Percentiles rank a stretch among this genome's conserved stretches.
Evolutionary conservation across 2,888 invertebrate species (phyloP).

Genomic region (Cantharis flavilabris): DNA sequence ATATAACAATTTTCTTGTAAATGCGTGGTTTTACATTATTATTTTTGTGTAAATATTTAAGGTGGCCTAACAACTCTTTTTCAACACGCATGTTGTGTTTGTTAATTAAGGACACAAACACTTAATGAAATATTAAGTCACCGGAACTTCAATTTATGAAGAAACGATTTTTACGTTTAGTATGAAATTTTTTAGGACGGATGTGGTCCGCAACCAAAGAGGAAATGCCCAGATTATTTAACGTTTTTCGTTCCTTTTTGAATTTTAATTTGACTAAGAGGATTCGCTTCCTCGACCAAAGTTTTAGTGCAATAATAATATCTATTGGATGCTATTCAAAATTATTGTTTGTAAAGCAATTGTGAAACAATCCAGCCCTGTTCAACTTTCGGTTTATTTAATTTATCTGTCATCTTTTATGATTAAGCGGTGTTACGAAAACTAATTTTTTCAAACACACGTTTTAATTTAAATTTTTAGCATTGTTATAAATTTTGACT

Average conservation of each 20-base stretch:
- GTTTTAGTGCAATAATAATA: too few species aligned
- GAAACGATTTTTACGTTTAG: neutral
- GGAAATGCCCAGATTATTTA: neutral
- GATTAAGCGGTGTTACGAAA: neutral
- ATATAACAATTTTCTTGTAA: neutral
- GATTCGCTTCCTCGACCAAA: neutral
- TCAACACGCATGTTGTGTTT: neutral
- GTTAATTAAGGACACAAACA: constrained; percentile 2
- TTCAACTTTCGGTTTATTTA: neutral
- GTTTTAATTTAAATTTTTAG: neutral
- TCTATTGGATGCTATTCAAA: neutral
- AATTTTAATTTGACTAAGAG: neutral
- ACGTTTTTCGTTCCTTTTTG: neutral
- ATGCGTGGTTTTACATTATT: neutral
- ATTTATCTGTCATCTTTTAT: constrained; percentile 4
- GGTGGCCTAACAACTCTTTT: neutral
- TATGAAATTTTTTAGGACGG: neutral
- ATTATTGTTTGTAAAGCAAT: neutral
- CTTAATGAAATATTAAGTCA: neutral
- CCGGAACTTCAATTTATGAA: neutral
- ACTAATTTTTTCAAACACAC: neutral
- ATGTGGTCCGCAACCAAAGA: neutral
- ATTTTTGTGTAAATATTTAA: neutral
- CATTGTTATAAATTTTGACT: neutral
- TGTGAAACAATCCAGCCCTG: neutral